A percentile compares a stretch with the other conserved stretches of the same genome.
These are phyloP conservation scores for Todus mexicanus DNA, from an alignment of 2,797 vertebrate genomes.

Conservation along the genomic window DNA sequence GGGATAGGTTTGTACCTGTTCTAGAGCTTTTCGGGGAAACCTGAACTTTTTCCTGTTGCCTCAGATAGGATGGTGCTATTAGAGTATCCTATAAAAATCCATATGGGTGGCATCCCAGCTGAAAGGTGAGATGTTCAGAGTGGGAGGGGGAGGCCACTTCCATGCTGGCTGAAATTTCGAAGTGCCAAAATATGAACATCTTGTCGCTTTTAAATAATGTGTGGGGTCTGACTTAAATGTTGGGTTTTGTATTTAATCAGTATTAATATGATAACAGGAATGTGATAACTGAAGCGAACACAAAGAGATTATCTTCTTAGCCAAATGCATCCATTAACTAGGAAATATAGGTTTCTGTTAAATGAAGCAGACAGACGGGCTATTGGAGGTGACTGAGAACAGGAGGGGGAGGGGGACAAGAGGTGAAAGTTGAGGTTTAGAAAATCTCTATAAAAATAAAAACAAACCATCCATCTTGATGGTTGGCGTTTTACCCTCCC, in stretches of 20 bases:
- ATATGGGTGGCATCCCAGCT: neutral
- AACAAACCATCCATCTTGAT: slow-evolving; percentile 75
- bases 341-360: slow-evolving; percentile 72
- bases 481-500: slow-evolving; percentile 69
- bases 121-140: neutral
- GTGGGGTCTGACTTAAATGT: slow-evolving; percentile 45
- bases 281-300: slow-evolving; percentile 60
- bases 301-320: slow-evolving; percentile 63
- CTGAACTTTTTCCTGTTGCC: neutral
- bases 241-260: slow-evolving; percentile 67
- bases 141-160: neutral
- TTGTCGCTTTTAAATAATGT: slow-evolving; percentile 41
- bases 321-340: slow-evolving; percentile 64
- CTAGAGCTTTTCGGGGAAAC: neutral
- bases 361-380: slow-evolving; percentile 44
- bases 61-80: accelerated
- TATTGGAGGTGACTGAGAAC: slow-evolving; percentile 54
- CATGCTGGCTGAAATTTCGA: neutral
- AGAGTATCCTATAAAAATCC: neutral
- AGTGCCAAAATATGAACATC: slow-evolving; percentile 32
- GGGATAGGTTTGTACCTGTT: neutral
- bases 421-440: slow-evolving; percentile 76
- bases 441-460: slow-evolving; percentile 78
- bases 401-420: slow-evolving; percentile 19
- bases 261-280: slow-evolving; percentile 71